Evolutionary conservation across 92 coral and sea anemone species (phyloP), one percentile per base, ranked within the genome.

Genomic region (Plumapathes pennacea): DNA sequence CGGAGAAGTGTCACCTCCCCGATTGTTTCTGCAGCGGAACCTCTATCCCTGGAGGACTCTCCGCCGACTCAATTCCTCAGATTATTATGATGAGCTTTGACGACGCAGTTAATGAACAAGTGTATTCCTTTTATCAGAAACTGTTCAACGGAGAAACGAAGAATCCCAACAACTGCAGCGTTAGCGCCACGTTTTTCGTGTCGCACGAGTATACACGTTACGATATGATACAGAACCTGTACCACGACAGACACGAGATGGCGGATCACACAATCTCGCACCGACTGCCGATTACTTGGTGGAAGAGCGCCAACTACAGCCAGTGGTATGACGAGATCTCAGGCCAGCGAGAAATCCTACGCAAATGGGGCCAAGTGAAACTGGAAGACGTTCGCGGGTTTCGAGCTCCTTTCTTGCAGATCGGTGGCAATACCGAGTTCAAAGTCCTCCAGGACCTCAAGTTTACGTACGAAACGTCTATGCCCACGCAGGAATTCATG

Each of bases 371-470:
- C 6, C 64, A 77, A 45, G 66, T 84, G 6, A 41, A 52, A 3
- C 9, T 41, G 2, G 64, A 60, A 15, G 85, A 84, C 11, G 70
- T 84, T 36, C 71, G 50, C 1, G 90, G 90, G 7, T 77, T 62
- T 39, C 49, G 90, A 8, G 90, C 74, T 2, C 90, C 90, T 0
- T 78, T 58, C 51, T 32, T 84, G 5, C 90, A 84, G 38, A 50
- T 71, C 8, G 85, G 90, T 23, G 90, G 90, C n/a, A 68, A 78
- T 38, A 72, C 74, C 3, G 82, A 84, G 37, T 84, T 71, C 44
- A 65, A 72, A 29, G 82, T 59, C 3, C 63, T 84, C 32, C 38
- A 54, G 23, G 69, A 84, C 45, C 32, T 52, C 2, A 62, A 36
- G 25, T 78, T 78, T 14, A 9, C 78, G 61, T 78, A 71, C 46